Evolutionary conservation across 2,113 vertebrate genomes (phyloP).

Genomic region (Prolemur simus): DNA sequence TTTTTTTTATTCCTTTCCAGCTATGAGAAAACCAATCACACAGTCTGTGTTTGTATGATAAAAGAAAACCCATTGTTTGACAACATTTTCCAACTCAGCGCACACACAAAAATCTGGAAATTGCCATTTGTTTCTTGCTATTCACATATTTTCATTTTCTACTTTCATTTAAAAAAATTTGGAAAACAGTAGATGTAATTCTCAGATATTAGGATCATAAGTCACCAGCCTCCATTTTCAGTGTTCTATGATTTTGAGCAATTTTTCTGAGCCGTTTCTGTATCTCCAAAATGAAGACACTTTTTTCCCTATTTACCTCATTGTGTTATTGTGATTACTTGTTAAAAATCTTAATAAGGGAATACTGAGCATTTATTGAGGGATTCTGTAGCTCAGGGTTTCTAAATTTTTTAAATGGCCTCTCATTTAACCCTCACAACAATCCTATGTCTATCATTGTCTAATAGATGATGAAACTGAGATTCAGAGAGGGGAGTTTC

Average conservation of each 20-base stretch:
- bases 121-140: constrained; percentile 18
- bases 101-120: constrained; percentile 63
- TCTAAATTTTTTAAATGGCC: background rate
- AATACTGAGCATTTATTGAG: background rate
- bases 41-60: background rate
- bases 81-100: constrained; percentile 6
- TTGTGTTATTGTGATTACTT: background rate
- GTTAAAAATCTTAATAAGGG: background rate
- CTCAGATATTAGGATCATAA: background rate
- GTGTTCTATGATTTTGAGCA: background rate
- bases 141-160: constrained; percentile 13
- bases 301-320: background rate
- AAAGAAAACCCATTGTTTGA: constrained; percentile 8
- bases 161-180: constrained; percentile 24
- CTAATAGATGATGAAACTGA: background rate
- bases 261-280: background rate
- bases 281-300: background rate
- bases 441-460: background rate
- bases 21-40: constrained; percentile 10
- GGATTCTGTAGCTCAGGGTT: background rate
- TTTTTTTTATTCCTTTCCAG: constrained; percentile 23
- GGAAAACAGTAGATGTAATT: constrained; percentile 3
- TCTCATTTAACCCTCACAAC: background rate
- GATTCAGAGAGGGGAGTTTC: background rate
- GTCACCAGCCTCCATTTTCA: background rate